Base-by-base conservation (phyloP, 1,140 invertebrate species). In the Brachionus plicatilis region DNA sequence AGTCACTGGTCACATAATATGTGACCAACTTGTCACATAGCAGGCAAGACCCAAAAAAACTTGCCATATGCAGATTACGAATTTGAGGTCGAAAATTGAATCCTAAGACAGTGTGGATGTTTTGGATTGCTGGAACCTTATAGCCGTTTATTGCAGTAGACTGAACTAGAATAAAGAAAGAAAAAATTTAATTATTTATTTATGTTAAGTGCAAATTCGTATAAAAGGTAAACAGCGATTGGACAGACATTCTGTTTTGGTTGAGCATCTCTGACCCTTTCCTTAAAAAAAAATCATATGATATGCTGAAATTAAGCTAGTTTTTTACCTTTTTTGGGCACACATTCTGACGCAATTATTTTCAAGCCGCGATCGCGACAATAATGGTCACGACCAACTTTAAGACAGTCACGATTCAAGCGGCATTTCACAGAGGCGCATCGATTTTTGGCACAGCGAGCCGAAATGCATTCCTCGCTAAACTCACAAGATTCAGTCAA, bases 401-500 rank as follows among this genome's bases (percentile, higher is more conserved):
- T 50, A 3, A 76, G 33, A 9, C 72, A 76, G 50, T 76, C 72
- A 14, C 47, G 43, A 8, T 76, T 17, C 3, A 27, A 50, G 4
- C 45, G 41, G 27, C 72, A 76, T n/a, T 76, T 76, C 8, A 47
- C 72, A 9, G 72, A 33, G 12, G 20, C 11, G 27, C 72, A 76
- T 27, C 47, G 11, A 14, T 50, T 76, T 12, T 76, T 76, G 11
- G 43, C 43, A 50, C 72, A 76, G n/a, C 43, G n/a, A 47, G 43
- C 72, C 7, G 72, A n/a, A 14, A 27, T 20, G 33, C 72, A 76
- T 76, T 76, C 72, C 24, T 76, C 72, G 5, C 43, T 50, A 76
- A 50, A 76, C n/a, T 76, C 45, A 50, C 72, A 76, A 50, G 72
- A 76, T 8, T 76, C 72, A 27, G 20, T 27, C 41, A 76, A 14